Conservation (phyloP, 2,888 invertebrate species). For the Carpatolechia fugitivella region DNA sequence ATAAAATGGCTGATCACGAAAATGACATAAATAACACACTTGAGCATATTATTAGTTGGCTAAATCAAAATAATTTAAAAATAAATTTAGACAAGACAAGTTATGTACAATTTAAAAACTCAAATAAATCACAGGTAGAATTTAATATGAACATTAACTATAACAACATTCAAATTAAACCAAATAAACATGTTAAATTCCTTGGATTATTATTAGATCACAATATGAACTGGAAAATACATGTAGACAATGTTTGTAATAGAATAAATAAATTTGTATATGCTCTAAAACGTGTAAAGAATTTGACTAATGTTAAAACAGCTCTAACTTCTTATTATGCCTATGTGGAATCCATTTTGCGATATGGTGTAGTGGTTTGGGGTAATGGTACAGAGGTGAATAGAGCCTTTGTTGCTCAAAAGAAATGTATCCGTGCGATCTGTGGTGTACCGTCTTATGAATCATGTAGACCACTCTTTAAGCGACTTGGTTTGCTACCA, state of each 20-base stretch:
- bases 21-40: background rate
- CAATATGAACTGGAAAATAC: background rate
- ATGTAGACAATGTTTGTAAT: background rate
- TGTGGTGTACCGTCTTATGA: background rate
- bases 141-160: background rate
- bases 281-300: background rate
- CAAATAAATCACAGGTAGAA: background rate
- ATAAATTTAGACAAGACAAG: background rate
- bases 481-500: background rate
- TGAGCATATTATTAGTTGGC: background rate
- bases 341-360: background rate
- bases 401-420: constrained; percentile 1
- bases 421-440: background rate
- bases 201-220: background rate
- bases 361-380: background rate
- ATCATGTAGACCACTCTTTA: background rate
- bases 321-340: background rate
- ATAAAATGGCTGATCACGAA: background rate
- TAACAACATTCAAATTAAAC: background rate
- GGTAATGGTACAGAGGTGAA: background rate
- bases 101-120: background rate
- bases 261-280: background rate
- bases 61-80: background rate
- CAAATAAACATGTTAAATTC: background rate
- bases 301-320: background rate